Evolutionary conservation across 2,888 invertebrate genomes (phyloP), one percentile per base, ranked within the genome.

Genomic region (Aspidiotus rigidus): DNA sequence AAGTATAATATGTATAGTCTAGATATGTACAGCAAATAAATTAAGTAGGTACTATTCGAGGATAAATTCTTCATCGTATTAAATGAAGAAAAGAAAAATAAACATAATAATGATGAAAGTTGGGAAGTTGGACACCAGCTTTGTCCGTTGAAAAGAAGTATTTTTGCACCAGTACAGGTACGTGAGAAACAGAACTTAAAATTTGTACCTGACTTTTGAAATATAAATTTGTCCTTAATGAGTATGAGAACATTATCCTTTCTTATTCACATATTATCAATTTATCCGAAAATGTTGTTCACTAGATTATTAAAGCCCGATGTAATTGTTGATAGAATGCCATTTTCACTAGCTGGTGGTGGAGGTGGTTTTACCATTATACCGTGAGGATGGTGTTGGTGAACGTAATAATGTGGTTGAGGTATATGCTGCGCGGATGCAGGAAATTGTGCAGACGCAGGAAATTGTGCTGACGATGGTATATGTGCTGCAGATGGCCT

Each of bases 281-380:
- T 61, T 69, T 66, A 88, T 76, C 88, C 88, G 75, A 90, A 89
- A 76, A 89, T 84, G 76, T 87, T 90, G 72, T 83, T 86, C 73
- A 90, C 87, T 74, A 91, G 80, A 76, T 83, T 89, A 76, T 86
- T 89, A 75, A 91, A 85, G 16, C 90, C 87, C 76, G 83, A 89
- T 74, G 86, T 85, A 74, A 91, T 83, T 55, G 89, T 87, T 17
- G 89, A 85, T 76, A 91, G 83, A 74, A 90, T 84, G 44, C 89
- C 87, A 71, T 79, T 78, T 72, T 82, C 80, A 64, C 79, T 79
- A 10, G 77, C 73, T 72, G 75, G 76, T 75, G 72, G 83, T 77
- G 74, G 82, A 75, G 74, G 81, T 44, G 70, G 70, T 17, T 61
- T 60, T 63, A 72, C 63, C 56, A 69, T 69, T 17, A 64, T 56